Evolutionary conservation across 2,113 vertebrate species (phyloP), one percentile per base, ranked within the genome.

Genomic region (Scartelaos histophorus): DNA sequence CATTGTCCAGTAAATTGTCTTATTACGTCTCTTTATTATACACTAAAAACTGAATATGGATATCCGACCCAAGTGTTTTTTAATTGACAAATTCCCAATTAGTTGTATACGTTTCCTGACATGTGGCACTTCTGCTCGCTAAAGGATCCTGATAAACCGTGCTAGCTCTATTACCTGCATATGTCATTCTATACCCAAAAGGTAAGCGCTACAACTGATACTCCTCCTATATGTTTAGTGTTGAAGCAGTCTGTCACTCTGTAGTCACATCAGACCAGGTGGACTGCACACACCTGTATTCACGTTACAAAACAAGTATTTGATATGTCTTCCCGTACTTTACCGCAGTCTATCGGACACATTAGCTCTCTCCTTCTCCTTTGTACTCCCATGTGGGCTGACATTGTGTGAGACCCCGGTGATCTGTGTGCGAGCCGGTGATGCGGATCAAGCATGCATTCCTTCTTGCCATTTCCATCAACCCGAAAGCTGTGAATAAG

Each of bases 391-490:
- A 67, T 67, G 72, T 72, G 70, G 75, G 68, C 15, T 22, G 60
- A 64, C 29, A 9, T 7, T 21, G 25, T 70, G 66, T 74, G 38
- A 43, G 38, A 43, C 38, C 81, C 0, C 17, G 64, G 21, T 43
- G 35, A 25, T 21, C 66, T 62, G 62, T 62, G 62, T 58, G 69
- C 38, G 43, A 56, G 56, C 69, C 82, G 69, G 60, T 79, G 80
- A 86, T 70, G 60, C 58, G 25, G 17, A 69, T 46, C 58, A 47
- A 22, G 29, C 68, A 58, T 51, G 66, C 79, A 89, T 87, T 93
- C 88, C 82, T 88, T 76, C 47, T 21, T 71, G 82, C 76, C 3
- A 81, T 35, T 51, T 29, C 78, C 71, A 70, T 82, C 76, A 83
- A 34, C 73, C 19, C 22, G 4, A 16, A 49, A 22, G 2, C 11